phyloP scores from a whole-genome alignment of 2,113 vertebrate genomes.

The Seriola aureovittata region DNA sequence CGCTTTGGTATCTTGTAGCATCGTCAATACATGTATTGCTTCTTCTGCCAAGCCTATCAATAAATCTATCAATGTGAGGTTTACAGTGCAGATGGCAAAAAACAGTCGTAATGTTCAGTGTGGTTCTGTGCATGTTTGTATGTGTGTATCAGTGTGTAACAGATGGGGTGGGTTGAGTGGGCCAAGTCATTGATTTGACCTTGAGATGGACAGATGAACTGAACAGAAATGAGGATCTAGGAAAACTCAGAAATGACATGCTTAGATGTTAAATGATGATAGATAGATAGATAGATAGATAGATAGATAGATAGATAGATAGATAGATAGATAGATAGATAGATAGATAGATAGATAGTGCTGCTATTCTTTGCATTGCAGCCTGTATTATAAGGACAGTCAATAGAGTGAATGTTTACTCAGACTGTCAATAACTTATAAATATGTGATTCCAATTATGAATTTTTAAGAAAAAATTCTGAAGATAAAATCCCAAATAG shows the following conservation, averaged over 20 bases:
- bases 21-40: constrained; percentile 42
- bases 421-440: too few species aligned
- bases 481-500: not conserved
- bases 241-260: not conserved
- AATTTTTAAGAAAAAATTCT: too few species aligned
- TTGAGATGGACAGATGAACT: constrained; percentile 61
- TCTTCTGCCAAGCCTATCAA: constrained; percentile 54
- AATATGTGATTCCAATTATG: too few species aligned
- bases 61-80: constrained; percentile 60
- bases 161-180: constrained; percentile 69
- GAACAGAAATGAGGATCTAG: constrained; percentile 1
- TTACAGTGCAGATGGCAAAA: constrained; percentile 60
- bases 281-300: too few species aligned
- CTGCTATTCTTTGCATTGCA: too few species aligned
- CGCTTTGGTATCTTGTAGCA: not conserved
- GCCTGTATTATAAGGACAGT: too few species aligned
- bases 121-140: constrained; percentile 5
- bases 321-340: too few species aligned
- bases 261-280: too few species aligned
- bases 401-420: too few species aligned
- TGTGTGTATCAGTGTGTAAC: constrained; percentile 55
- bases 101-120: constrained; percentile 21
- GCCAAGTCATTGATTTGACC: constrained; percentile 80
- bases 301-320: too few species aligned
- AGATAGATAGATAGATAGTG: too few species aligned